Percentiles rank a stretch among this genome's conserved stretches.
These are phyloP conservation scores for Xestobium rufovillosum DNA, from an alignment of 2,888 invertebrate species.

Conservation along the genomic window DNA sequence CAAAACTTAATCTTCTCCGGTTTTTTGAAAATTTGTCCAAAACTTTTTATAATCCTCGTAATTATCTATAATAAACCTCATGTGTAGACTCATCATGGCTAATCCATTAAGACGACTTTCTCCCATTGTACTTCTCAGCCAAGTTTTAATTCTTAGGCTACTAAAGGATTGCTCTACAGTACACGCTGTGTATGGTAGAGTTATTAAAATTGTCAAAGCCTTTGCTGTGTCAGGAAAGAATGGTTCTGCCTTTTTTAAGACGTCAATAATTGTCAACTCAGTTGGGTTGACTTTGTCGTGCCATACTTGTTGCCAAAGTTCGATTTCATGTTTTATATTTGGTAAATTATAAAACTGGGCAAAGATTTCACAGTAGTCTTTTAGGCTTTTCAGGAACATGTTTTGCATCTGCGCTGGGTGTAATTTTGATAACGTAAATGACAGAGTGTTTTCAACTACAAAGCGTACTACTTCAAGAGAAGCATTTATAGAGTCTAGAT, in stretches of 20 bases:
- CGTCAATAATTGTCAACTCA: no score
- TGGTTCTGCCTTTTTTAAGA: no score
- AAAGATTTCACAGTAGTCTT: no score
- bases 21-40: not conserved
- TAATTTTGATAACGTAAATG: conserved; percentile 16
- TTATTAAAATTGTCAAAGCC: no score
- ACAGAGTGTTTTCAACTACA: conserved; percentile 13
- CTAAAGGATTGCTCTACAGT: conserved; percentile 10
- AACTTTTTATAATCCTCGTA: conserved; percentile 2
- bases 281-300: not conserved
- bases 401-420: no score
- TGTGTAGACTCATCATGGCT: conserved; percentile 9
- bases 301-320: conserved; percentile 1
- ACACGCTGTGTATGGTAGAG: no score
- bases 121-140: conserved; percentile 10
- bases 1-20: conserved; percentile 1
- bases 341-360: no score
- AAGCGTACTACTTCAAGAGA: conserved; percentile 19
- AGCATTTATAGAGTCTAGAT: conserved; percentile 26
- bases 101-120: conserved; percentile 8
- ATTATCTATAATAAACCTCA: not conserved
- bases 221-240: no score
- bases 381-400: no score
- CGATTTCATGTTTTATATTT: no score
- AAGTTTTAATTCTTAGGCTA: conserved; percentile 6